These are phyloP conservation scores for Xestia ashworthii DNA, from an alignment of 2,888 invertebrate species.

Conservation along the genomic window DNA sequence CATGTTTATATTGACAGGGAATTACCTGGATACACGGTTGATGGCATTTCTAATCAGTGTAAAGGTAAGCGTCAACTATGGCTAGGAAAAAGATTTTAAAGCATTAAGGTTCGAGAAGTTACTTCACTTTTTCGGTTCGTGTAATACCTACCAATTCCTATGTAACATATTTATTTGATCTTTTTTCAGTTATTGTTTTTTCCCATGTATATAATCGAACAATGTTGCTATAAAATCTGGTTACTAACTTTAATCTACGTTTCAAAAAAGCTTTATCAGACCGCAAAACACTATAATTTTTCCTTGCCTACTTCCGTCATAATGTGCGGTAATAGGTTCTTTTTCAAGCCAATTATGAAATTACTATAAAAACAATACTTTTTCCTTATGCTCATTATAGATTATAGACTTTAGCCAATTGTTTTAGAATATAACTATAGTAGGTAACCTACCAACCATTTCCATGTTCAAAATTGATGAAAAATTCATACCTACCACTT, in stretches of 20 bases:
- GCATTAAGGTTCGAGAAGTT: not conserved
- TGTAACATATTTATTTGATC: too few relatives aligned
- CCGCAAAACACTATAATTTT: not conserved
- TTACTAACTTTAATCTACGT: not conserved
- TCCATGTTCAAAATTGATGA: not conserved
- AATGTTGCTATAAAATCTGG: not conserved
- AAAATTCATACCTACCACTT: not conserved
- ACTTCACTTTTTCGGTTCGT: not conserved
- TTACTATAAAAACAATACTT: not conserved
- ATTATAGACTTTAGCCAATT: not conserved
- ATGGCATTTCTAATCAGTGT: slow-evolving; percentile 47
- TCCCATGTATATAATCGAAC: too few relatives aligned
- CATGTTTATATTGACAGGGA: slow-evolving; percentile 44
- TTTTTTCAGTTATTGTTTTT: not conserved
- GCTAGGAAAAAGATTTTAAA: not conserved
- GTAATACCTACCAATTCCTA: not conserved
- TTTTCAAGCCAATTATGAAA: not conserved
- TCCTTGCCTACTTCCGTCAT: not conserved
- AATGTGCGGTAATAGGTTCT: not conserved
- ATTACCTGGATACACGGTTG: slow-evolving; percentile 44
- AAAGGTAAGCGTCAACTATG: slow-evolving; percentile 27
- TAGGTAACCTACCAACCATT: not conserved
- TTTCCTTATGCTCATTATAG: not conserved
- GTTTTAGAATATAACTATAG: not conserved
- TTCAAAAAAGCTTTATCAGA: not conserved